Conservation (phyloP, 92 coral and sea anemone species). For the Porites lobata region DNA sequence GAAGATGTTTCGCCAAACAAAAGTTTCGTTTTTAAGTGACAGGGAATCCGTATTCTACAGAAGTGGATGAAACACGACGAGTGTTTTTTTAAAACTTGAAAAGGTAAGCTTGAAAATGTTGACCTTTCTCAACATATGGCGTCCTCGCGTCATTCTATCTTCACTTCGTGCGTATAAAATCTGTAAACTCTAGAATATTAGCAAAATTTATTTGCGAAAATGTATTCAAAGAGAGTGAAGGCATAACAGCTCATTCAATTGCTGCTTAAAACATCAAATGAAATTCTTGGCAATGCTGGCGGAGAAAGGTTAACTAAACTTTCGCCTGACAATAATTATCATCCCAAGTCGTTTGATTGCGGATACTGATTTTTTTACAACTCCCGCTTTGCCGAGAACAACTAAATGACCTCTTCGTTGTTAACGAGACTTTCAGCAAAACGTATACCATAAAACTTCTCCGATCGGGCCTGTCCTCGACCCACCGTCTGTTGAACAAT, state of each 20-base stretch:
- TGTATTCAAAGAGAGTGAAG: not conserved
- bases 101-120: constrained; percentile 41
- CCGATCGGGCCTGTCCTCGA: too few species aligned
- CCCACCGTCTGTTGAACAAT: too few species aligned
- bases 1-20: not conserved
- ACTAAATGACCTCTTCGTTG: too few species aligned
- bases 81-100: not conserved
- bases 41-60: not conserved
- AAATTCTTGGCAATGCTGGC: not conserved
- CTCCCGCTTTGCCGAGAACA: not conserved
- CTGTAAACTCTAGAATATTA: not conserved
- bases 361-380: not conserved
- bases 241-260: not conserved
- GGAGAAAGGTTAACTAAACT: not conserved
- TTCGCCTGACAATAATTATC: not conserved
- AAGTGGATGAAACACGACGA: not conserved
- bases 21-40: not conserved
- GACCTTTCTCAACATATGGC: constrained; percentile 28
- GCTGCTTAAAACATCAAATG: not conserved
- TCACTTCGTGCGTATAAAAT: not conserved
- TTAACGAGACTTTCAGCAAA: too few species aligned
- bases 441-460: too few species aligned
- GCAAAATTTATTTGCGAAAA: not conserved
- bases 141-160: constrained; percentile 18
- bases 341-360: not conserved